Percentiles rank a stretch among this genome's conserved stretches.
These are phyloP conservation scores for Gari tellinella DNA, from an alignment of 2,888 invertebrate genomes.

Conservation along the genomic window DNA sequence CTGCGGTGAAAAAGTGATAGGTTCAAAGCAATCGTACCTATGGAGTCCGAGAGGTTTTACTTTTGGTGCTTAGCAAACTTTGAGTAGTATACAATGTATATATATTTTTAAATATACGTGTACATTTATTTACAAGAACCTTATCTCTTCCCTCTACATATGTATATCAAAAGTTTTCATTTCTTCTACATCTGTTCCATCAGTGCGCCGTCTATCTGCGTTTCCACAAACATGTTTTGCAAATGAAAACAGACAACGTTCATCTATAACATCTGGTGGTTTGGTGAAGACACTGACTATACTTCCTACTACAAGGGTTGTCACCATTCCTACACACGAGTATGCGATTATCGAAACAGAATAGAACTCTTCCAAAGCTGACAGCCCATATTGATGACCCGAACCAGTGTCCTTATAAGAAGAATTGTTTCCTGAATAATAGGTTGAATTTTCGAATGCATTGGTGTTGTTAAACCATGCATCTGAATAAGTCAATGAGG, in stretches of 20 bases:
- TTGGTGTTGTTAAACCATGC: background rate
- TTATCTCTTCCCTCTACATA: no score
- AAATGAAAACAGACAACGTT: constrained; percentile 25
- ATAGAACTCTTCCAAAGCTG: constrained; percentile 17
- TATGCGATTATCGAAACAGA: constrained; percentile 16
- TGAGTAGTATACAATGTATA: no score
- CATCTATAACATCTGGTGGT: constrained; percentile 5
- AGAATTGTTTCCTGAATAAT: background rate
- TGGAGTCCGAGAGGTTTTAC: no score
- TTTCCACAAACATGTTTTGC: constrained; percentile 22
- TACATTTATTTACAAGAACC: no score
- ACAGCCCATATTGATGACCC: background rate
- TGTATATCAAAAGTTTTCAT: no score
- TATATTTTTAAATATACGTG: no score
- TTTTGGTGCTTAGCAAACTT: no score
- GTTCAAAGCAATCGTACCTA: no score
- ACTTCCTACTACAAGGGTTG: constrained; percentile 14
- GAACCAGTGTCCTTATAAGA: background rate
- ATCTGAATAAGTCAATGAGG: background rate
- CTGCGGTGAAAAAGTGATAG: no score
- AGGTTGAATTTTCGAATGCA: background rate
- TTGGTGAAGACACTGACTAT: constrained; percentile 9
- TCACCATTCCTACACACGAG: constrained; percentile 7
- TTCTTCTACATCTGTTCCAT: no score
- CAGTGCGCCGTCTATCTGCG: no score